A percentile compares a stretch with the other conserved stretches of the same genome.
Evolutionary conservation across 2,113 vertebrate genomes (phyloP).

Genomic region (Chrysochloris asiatica): DNA sequence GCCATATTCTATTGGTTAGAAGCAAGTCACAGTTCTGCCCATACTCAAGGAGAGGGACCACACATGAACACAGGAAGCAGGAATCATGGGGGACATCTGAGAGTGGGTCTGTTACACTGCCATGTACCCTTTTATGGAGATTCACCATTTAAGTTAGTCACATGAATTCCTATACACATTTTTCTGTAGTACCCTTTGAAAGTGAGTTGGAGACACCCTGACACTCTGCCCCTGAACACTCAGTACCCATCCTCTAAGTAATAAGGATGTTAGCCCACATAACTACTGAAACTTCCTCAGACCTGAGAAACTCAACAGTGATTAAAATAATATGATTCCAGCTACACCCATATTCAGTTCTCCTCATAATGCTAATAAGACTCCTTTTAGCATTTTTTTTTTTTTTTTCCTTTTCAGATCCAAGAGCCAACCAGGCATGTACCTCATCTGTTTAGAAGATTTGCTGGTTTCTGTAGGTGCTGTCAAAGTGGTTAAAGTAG

Average conservation of each 20-base stretch:
- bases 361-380: background rate
- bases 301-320: background rate
- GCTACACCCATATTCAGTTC: background rate
- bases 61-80: background rate
- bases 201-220: background rate
- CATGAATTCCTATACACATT: no score
- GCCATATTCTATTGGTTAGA: background rate
- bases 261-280: accelerated
- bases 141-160: background rate
- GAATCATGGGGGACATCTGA: background rate
- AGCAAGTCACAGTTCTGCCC: background rate
- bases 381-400: background rate
- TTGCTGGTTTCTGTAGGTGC: background rate
- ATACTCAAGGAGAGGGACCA: background rate
- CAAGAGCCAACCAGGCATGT: no score
- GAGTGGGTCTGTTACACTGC: background rate
- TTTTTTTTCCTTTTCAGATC: background rate
- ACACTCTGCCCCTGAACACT: background rate
- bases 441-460: background rate
- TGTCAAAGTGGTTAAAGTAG: background rate
- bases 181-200: background rate
- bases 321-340: background rate
- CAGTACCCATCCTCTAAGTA: background rate
- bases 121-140: background rate
- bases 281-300: background rate